Conservation (phyloP, 2,113 vertebrate species). For the Noctilio leporinus region DNA sequence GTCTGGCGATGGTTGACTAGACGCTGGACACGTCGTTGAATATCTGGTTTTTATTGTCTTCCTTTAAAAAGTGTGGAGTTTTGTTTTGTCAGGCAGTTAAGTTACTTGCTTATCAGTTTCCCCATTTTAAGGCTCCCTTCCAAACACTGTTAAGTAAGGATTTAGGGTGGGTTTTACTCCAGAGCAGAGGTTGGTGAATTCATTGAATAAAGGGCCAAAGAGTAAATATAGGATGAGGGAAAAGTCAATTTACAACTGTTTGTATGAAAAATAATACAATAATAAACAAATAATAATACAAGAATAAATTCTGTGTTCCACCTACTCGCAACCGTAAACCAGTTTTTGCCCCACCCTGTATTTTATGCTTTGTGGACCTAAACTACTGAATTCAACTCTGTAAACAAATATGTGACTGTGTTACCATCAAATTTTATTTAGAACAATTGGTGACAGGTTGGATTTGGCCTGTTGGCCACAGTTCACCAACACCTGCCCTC, state of each 20-base stretch:
- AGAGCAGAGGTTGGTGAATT: neutral
- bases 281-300: neutral
- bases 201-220: neutral
- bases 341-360: neutral
- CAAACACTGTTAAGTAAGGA: neutral
- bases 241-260: neutral
- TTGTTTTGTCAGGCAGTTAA: neutral
- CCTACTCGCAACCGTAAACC: neutral
- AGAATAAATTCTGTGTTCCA: neutral
- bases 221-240: neutral
- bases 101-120: neutral
- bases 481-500: neutral
- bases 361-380: neutral
- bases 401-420: neutral
- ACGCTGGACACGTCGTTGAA: neutral
- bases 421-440: constrained; percentile 25
- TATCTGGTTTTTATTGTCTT: neutral
- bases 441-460: neutral
- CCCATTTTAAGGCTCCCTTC: neutral
- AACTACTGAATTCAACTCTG: neutral
- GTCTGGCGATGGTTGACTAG: neutral
- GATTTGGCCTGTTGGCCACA: neutral
- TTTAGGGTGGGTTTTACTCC: neutral
- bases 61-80: neutral
- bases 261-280: neutral